Conservation (phyloP, 2,888 invertebrate genomes). For the Eurytoma adleriae region DNA sequence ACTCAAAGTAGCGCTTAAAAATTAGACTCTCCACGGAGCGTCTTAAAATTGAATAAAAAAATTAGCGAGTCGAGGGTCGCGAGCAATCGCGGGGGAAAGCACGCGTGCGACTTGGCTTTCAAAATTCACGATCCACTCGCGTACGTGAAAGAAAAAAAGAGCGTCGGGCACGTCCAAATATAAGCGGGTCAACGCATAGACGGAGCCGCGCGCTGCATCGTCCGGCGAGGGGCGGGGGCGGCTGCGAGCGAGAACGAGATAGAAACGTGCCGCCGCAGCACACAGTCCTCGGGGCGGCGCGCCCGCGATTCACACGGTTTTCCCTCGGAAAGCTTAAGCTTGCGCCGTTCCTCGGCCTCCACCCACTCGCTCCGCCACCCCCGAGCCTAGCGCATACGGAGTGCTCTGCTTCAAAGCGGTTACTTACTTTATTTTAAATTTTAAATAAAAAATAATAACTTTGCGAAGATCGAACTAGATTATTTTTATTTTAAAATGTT, state of each 20-base stretch:
- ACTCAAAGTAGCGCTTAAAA: too few species aligned
- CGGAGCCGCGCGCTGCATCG: neutral
- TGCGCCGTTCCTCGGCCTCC: conserved; percentile 18
- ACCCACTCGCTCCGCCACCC: neutral
- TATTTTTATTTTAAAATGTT: too few species aligned
- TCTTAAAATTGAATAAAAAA: too few species aligned
- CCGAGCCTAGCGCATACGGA: neutral
- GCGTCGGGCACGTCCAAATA: conserved; percentile 25
- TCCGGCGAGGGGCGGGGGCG: neutral
- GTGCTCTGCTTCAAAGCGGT: neutral
- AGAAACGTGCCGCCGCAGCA: too few species aligned
- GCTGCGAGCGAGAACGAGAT: neutral
- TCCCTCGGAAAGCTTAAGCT: conserved; percentile 20
- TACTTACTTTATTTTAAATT: too few species aligned
- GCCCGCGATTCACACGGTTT: conserved; percentile 3
- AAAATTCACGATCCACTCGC: too few species aligned
- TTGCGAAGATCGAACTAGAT: too few species aligned
- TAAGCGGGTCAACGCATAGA: conserved; percentile 35
- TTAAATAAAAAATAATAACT: too few species aligned
- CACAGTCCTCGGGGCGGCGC: neutral
- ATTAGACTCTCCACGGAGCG: too few species aligned
- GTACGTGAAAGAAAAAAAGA: neutral
- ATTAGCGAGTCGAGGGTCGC: neutral
- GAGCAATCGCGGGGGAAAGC: neutral
- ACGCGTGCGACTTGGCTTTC: too few species aligned